These are phyloP conservation scores for Callosobruchus maculatus DNA, from an alignment of 2,888 invertebrate species.

Conservation along the genomic window DNA sequence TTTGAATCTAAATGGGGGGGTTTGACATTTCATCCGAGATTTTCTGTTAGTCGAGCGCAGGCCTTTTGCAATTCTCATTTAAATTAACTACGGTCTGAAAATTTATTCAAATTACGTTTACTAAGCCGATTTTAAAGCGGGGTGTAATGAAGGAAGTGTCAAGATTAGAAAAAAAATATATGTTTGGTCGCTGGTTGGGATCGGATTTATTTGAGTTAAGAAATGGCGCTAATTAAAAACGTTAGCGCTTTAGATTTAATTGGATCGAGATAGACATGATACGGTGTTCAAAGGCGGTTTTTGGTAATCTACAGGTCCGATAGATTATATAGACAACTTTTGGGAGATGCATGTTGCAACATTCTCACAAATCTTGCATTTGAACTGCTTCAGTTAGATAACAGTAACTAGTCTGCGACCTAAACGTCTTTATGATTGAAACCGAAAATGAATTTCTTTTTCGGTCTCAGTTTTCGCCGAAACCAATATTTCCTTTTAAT, in stretches of 20 bases:
- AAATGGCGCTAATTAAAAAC: not conserved
- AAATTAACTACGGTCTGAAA: not conserved
- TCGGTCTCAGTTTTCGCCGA: no score
- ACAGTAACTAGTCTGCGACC: no score
- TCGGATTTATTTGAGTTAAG: not conserved
- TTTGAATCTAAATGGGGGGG: not conserved
- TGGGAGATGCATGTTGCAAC: no score
- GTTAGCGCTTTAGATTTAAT: not conserved
- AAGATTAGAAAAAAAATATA: not conserved
- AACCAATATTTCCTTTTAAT: no score
- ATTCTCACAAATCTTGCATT: no score
- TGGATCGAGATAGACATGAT: not conserved
- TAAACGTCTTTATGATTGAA: no score
- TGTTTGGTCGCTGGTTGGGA: not conserved
- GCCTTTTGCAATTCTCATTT: not conserved
- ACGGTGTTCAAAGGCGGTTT: not conserved
- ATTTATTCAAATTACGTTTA: not conserved
- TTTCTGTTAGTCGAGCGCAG: not conserved
- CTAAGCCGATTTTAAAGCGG: not conserved
- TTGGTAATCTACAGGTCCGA: no score
- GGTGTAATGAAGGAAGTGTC: not conserved
- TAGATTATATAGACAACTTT: no score
- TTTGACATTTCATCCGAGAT: not conserved
- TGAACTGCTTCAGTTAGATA: no score
- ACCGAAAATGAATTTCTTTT: no score